A percentile compares a stretch with the other conserved stretches of the same genome.
These are phyloP conservation scores for Emydocephalus ijimae DNA, from an alignment of 2,113 vertebrate species.

Conservation along the genomic window DNA sequence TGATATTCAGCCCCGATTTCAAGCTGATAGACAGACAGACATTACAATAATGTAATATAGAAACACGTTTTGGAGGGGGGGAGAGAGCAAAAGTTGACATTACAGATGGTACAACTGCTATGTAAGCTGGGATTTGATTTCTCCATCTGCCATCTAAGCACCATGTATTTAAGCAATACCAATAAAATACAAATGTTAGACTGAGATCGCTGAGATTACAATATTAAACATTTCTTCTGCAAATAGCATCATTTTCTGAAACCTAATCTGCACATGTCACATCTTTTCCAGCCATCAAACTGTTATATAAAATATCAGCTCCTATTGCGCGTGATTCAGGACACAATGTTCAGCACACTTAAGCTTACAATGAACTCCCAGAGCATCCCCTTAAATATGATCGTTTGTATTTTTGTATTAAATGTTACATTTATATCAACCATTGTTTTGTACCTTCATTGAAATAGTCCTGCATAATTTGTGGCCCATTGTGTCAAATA, in stretches of 20 bases:
- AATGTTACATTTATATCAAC: neutral
- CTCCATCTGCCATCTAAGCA: constrained; percentile 29
- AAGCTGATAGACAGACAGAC: neutral
- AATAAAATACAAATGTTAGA: constrained; percentile 8
- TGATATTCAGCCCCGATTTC: neutral
- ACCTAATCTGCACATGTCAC: constrained; percentile 20
- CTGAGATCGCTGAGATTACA: constrained; percentile 23
- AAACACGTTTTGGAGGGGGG: neutral
- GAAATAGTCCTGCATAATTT: neutral
- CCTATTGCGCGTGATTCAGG: neutral
- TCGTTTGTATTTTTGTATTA: neutral
- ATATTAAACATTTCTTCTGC: constrained; percentile 19
- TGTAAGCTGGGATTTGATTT: constrained; percentile 28
- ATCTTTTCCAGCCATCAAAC: constrained; percentile 9
- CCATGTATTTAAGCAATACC: constrained; percentile 17
- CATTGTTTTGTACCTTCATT: neutral
- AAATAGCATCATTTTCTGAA: constrained; percentile 28
- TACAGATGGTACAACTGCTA: constrained; percentile 16
- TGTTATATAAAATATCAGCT: constrained; percentile 6
- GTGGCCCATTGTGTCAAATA: neutral
- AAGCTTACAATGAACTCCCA: neutral
- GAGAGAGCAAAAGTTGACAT: neutral
- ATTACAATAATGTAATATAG: neutral
- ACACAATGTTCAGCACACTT: neutral
- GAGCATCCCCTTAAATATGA: neutral